Evolutionary conservation across 2,888 invertebrate genomes (phyloP), one percentile per base, ranked within the genome.

Genomic region (Diplolepis rosae): DNA sequence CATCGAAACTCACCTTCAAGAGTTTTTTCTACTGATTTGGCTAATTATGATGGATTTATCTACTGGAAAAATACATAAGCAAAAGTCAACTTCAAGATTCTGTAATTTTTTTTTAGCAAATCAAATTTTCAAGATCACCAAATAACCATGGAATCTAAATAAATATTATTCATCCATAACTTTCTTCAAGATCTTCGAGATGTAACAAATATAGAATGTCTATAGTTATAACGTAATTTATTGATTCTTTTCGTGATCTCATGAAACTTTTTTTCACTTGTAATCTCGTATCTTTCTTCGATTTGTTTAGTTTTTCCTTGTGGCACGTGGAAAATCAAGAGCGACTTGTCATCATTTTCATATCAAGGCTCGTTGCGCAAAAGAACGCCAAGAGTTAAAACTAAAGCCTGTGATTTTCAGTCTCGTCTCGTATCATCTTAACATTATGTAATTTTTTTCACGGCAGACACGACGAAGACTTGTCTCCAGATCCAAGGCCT

Each of bases 401-500:
- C 35, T 22, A 39, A 61, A 39, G 39, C 35, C 35, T 24, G 61
- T n/a, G 39, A 61, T 61, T 61, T 61, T 61, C 39, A 61, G 35
- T 22, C 39, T 22, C n/a, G 32, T 56, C 56, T 32, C 6, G 56
- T 56, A 56, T 56, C 35, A 56, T 39, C 35, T 61, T 61, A 39
- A 61, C 35, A 61, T 61, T 61, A 61, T 39, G 61, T 39, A 61
- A 61, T 61, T 39, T 39, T 61, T 39, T 61, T 35, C 35, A 22
- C 22, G 39, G 35, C 39, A 61, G 52, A 52, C 13, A 39, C 35
- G 39, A 39, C n/a, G 39, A 39, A 39, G 61, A 61, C 22, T 52
- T 52, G 52, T 52, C 52, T 52, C 52, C 52, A 52, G 52, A 52
- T 28, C 30, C 52, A 52, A 52, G 61, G 39, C 27, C 24, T 39